Percentiles rank a stretch among this genome's conserved stretches.
Evolutionary conservation across 2,888 invertebrate species (phyloP).

Genomic region (Aphodius granarius): DNA sequence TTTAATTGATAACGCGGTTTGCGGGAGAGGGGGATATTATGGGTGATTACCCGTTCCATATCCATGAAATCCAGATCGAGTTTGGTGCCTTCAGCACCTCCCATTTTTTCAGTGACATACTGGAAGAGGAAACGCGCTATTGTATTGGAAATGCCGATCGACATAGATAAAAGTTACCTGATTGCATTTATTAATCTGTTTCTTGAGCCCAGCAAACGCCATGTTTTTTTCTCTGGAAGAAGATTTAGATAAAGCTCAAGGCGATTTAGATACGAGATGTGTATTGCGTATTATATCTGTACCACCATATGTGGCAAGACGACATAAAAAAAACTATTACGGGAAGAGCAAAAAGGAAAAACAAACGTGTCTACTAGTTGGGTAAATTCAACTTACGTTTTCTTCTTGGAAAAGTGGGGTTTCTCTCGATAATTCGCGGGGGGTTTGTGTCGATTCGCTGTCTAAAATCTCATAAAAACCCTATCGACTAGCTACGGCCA

Average conservation of each 20-base stretch:
- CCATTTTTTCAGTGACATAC: slow-evolving; percentile 99
- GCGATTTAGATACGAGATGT: neutral
- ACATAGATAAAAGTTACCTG: slow-evolving; percentile 68
- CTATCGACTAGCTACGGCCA: slow-evolving; percentile 9
- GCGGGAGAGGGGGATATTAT: neutral
- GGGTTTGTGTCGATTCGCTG: too few relatives aligned
- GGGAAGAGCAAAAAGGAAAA: neutral
- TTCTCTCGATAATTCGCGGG: neutral
- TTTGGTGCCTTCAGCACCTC: slow-evolving; percentile 99
- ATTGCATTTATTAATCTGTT: slow-evolving; percentile 99
- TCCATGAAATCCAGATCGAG: slow-evolving; percentile 98
- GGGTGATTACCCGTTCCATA: slow-evolving; percentile 91
- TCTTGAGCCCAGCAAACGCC: slow-evolving; percentile 99
- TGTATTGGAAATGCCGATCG: neutral
- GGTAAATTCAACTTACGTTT: neutral
- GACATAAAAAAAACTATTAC: neutral
- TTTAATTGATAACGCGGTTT: neutral
- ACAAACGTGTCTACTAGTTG: neutral
- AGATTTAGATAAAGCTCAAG: neutral
- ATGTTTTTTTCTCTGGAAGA: slow-evolving; percentile 58
- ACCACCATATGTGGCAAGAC: neutral
- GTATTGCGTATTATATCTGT: neutral
- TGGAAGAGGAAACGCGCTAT: slow-evolving; percentile 61
- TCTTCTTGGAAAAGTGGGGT: neutral
- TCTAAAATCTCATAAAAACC: slow-evolving; percentile 1